Evolutionary conservation across 2,113 vertebrate species (phyloP).

Genomic region (Potamarius usumacintae): DNA sequence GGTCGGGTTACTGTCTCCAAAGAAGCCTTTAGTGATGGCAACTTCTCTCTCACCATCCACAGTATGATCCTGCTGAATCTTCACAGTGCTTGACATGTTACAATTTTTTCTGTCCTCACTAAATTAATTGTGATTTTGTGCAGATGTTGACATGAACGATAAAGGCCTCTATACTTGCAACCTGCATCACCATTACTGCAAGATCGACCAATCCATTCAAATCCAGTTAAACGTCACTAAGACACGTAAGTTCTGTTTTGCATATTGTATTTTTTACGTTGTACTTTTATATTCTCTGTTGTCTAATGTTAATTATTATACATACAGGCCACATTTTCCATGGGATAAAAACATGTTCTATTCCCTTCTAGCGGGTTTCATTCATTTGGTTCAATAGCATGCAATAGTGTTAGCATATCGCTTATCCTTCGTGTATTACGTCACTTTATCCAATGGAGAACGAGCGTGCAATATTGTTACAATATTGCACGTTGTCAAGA

Average conservation of each 20-base stretch:
- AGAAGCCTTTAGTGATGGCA: conserved; percentile 85
- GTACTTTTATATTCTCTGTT: not conserved
- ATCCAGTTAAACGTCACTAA: conserved; percentile 82
- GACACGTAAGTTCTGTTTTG: conserved; percentile 70
- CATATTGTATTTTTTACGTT: not conserved
- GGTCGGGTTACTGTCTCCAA: conserved; percentile 79
- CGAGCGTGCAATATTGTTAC: no score
- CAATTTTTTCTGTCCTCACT: not conserved
- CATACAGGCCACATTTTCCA: no score
- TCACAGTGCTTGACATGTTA: not conserved
- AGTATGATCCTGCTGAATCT: conserved; percentile 59
- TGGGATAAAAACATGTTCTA: no score
- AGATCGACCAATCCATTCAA: conserved; percentile 83
- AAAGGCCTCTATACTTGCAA: conserved; percentile 88
- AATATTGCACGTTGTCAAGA: no score
- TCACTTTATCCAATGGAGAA: no score
- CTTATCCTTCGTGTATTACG: no score
- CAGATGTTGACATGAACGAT: conserved; percentile 75
- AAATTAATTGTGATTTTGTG: conserved; percentile 2
- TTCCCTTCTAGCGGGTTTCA: no score
- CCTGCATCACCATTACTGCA: conserved; percentile 95
- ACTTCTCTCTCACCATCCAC: conserved; percentile 87
- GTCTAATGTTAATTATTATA: not conserved
- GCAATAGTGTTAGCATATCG: no score
- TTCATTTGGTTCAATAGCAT: no score